Percentiles rank a stretch among this genome's conserved stretches.
These are phyloP conservation scores for Nematostella vectensis DNA, from an alignment of 92 coral and sea anemone genomes.

Conservation along the genomic window DNA sequence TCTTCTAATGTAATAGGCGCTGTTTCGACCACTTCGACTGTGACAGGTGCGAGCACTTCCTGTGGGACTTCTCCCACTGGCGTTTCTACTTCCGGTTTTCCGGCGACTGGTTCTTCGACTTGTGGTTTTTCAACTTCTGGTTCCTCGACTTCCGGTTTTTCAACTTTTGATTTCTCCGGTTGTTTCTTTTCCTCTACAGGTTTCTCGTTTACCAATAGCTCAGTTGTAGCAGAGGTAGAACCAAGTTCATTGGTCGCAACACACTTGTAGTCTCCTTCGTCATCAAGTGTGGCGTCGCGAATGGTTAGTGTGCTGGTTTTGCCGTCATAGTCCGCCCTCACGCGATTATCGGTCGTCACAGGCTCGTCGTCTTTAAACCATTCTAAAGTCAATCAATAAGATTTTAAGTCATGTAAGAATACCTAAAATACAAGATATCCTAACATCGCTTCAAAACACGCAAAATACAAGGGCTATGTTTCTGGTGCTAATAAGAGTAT, in stretches of 20 bases:
- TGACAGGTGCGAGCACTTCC: background rate
- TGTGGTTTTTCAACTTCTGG: constrained; percentile 6
- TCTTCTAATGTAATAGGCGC: background rate
- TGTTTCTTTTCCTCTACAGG: constrained; percentile 10
- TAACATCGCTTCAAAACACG: no score
- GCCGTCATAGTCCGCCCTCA: constrained; percentile 47
- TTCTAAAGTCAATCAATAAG: no score
- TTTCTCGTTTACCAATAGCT: constrained; percentile 74
- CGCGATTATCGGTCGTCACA: constrained; percentile 40
- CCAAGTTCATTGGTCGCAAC: constrained; percentile 68
- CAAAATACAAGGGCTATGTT: no score
- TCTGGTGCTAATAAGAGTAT: no score
- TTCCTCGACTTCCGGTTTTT: background rate
- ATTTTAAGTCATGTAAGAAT: no score
- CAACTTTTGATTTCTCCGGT: constrained; percentile 22
- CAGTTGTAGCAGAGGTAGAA: constrained; percentile 61
- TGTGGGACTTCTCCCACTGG: background rate
- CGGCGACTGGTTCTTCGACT: constrained; percentile 17
- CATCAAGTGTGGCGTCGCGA: constrained; percentile 50
- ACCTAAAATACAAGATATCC: no score
- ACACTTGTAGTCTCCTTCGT: constrained; percentile 81
- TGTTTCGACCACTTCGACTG: background rate
- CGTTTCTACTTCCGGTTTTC: background rate
- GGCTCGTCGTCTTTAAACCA: constrained; percentile 78
- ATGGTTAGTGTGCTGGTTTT: constrained; percentile 41